phyloP scores from a whole-genome alignment of 2,797 vertebrate genomes.

The Bovichtus diacanthus region DNA sequence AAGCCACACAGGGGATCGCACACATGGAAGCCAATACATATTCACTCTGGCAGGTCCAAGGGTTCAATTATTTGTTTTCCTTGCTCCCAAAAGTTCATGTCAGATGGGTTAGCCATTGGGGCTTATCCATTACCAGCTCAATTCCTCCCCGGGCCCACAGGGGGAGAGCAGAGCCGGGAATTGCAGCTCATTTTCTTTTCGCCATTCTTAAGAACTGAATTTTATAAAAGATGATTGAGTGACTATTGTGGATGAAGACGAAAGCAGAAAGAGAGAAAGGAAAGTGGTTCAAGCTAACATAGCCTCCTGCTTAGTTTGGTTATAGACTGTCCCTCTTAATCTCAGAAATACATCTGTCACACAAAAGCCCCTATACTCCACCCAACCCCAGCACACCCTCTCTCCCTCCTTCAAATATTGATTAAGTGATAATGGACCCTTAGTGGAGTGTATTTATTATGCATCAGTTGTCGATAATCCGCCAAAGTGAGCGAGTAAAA shows the following conservation, averaged over 20 bases:
- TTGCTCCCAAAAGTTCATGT: conserved; percentile 85
- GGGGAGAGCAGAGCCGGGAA: conserved; percentile 54
- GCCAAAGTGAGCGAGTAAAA: conserved; percentile 87
- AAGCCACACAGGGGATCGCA: conserved; percentile 66
- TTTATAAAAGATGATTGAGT: background rate
- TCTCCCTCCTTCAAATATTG: conserved; percentile 82
- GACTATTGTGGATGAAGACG: background rate
- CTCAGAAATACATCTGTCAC: conserved; percentile 81
- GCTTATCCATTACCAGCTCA: conserved; percentile 86
- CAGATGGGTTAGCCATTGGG: conserved; percentile 81
- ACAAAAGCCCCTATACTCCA: conserved; percentile 25
- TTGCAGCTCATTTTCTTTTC: conserved; percentile 33
- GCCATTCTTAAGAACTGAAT: conserved; percentile 3
- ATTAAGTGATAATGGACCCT: conserved; percentile 91
- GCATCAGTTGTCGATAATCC: conserved; percentile 90
- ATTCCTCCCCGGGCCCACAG: conserved; percentile 68
- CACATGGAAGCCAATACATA: conserved; percentile 76
- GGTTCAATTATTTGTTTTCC: conserved; percentile 90
- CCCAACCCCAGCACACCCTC: conserved; percentile 18
- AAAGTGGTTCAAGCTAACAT: background rate
- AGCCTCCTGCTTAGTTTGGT: conserved; percentile 15
- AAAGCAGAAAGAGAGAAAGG: background rate
- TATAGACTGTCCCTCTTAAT: conserved; percentile 48
- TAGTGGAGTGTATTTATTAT: conserved; percentile 92
- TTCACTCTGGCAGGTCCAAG: conserved; percentile 83